Evolutionary conservation across 2,113 vertebrate species (phyloP).

Genomic region (Illadopsis cleaveri): DNA sequence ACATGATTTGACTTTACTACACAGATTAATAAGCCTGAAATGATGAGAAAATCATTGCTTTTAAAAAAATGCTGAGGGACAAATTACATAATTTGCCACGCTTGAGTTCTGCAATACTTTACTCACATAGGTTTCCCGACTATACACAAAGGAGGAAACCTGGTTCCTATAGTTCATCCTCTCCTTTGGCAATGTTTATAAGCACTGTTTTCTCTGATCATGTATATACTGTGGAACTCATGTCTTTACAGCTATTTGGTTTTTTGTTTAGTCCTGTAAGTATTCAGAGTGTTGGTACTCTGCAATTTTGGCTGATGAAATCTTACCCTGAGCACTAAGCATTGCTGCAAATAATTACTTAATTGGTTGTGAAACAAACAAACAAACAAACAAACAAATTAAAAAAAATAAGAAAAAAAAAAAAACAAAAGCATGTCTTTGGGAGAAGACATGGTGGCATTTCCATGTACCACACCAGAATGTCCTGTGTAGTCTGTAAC

Average conservation of each 20-base stretch:
- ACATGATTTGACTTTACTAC: background rate
- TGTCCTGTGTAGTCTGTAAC: background rate
- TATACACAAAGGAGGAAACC: background rate
- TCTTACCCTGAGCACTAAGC: background rate
- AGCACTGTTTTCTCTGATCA: background rate
- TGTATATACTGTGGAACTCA: background rate
- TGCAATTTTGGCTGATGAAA: background rate
- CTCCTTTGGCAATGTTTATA: background rate
- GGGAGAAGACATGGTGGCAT: background rate
- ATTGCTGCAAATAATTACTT: background rate
- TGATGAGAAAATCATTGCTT: background rate
- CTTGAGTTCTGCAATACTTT: background rate
- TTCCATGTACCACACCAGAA: background rate
- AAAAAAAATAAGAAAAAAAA: too few species aligned
- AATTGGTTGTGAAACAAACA: too few species aligned
- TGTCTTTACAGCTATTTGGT: background rate
- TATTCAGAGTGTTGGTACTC: background rate
- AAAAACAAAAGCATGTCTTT: background rate
- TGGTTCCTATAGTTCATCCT: background rate
- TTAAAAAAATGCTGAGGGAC: background rate
- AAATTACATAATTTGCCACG: background rate
- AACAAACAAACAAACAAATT: too few species aligned
- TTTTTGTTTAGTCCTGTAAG: background rate
- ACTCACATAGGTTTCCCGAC: background rate
- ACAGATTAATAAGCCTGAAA: background rate